A percentile compares a stretch with the other conserved stretches of the same genome.
phyloP scores from a whole-genome alignment of 2,888 invertebrate genomes.

The Caradrina clavipalpis region DNA sequence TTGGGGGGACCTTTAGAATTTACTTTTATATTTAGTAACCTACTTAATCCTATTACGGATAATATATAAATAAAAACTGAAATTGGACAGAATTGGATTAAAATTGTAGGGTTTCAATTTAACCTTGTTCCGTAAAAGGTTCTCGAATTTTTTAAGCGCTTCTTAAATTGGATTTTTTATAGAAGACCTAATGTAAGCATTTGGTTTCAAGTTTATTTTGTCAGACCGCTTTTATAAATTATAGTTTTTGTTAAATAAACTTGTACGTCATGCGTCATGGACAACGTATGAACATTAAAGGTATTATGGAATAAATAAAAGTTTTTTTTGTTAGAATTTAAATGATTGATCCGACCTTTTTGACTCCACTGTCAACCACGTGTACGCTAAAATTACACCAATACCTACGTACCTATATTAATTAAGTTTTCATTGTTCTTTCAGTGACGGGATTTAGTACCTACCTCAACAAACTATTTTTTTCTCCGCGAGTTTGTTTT shows the following conservation, averaged over 20 bases:
- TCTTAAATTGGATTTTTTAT: slow-evolving; percentile 40
- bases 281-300: slow-evolving; percentile 3
- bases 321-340: slow-evolving; percentile 1
- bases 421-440: slow-evolving; percentile 4
- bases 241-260: slow-evolving; percentile 31
- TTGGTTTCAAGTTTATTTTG: slow-evolving; percentile 23
- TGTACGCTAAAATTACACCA: not conserved
- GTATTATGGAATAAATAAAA: not conserved
- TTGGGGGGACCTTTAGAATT: not conserved
- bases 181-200: slow-evolving; percentile 13
- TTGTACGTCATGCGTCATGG: slow-evolving; percentile 21
- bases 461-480: not conserved
- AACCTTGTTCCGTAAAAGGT: slow-evolving; percentile 49
- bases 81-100: slow-evolving; percentile 56
- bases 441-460: slow-evolving; percentile 4
- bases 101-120: slow-evolving; percentile 50
- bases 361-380: not conserved
- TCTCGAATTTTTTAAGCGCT: slow-evolving; percentile 45
- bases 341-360: not conserved
- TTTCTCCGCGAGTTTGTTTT: not conserved
- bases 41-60: slow-evolving; percentile 26
- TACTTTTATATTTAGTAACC: slow-evolving; percentile 10
- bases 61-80: slow-evolving; percentile 37
- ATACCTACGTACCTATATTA: not conserved
- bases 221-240: slow-evolving; percentile 6